phyloP scores from a whole-genome alignment of 2,888 invertebrate species.

The Anoplius nigerrimus region DNA sequence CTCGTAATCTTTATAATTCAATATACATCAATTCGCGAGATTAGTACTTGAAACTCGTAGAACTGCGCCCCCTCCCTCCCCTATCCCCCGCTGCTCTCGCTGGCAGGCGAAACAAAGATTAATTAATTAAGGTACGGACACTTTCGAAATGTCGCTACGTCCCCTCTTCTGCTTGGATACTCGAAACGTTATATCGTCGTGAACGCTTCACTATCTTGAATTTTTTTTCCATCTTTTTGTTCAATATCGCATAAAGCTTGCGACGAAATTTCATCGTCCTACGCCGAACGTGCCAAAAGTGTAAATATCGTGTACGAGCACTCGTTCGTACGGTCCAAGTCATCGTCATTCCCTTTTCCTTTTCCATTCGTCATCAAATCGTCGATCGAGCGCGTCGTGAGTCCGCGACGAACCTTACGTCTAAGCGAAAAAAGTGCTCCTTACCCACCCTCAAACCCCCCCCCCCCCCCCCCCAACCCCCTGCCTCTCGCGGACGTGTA shows the following conservation, averaged over 20 bases:
- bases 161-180: conserved; percentile 22
- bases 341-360: not conserved
- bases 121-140: conserved; percentile 2
- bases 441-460: not conserved
- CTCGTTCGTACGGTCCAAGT: not conserved
- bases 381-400: too few species aligned
- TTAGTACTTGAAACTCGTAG: conserved; percentile 50
- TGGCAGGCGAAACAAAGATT: not conserved
- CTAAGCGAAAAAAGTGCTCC: conserved; percentile 3
- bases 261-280: too few species aligned
- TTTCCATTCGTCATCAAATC: not conserved
- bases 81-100: conserved; percentile 20
- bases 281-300: too few species aligned
- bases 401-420: not conserved
- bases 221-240: conserved; percentile 28
- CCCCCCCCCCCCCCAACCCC: not conserved
- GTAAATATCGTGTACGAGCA: too few species aligned
- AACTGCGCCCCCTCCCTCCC: conserved; percentile 9
- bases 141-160: conserved; percentile 31
- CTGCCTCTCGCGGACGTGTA: not conserved
- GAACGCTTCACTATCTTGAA: too few species aligned
- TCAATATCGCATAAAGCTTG: conserved; percentile 22
- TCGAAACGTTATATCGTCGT: too few species aligned
- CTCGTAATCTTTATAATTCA: conserved; percentile 62
- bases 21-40: conserved; percentile 73